Evolutionary conservation across 2,797 vertebrate species (phyloP).

Genomic region (Emys orbicularis): DNA sequence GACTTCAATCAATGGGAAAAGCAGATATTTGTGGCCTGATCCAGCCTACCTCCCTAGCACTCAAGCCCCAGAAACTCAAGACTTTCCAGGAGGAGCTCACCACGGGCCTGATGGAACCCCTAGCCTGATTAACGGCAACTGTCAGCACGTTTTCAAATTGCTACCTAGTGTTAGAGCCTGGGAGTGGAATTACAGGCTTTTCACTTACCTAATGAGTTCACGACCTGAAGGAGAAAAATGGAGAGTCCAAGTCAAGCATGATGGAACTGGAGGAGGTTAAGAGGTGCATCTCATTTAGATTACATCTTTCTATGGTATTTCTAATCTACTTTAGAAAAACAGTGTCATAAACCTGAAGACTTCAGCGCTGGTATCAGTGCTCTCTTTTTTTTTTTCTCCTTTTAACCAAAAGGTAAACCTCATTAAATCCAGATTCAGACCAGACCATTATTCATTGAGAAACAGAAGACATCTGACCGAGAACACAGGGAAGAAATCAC

Average conservation of each 20-base stretch:
- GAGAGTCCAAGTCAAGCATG: neutral
- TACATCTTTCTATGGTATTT: neutral
- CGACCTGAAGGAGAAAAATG: neutral
- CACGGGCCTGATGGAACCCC: neutral
- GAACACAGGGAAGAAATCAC: too few species aligned
- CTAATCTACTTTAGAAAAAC: conserved; percentile 29
- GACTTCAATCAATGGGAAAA: neutral
- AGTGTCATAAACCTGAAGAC: neutral
- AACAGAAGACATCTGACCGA: neutral
- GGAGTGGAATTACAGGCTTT: conserved; percentile 32
- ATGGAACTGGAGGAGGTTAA: neutral
- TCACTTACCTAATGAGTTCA: conserved; percentile 40
- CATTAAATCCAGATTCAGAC: neutral
- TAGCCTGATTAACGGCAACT: neutral
- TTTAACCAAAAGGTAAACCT: neutral
- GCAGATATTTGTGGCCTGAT: neutral
- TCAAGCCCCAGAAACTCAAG: neutral
- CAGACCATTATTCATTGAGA: neutral
- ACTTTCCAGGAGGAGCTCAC: neutral
- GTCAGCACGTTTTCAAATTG: neutral
- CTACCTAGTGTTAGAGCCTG: neutral
- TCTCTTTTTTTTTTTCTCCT: neutral
- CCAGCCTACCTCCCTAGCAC: neutral
- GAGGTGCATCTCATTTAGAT: conserved; percentile 6
- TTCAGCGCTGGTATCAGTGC: neutral